These are phyloP conservation scores for Nomada flava DNA, from an alignment of 2,888 invertebrate species.

Conservation along the genomic window DNA sequence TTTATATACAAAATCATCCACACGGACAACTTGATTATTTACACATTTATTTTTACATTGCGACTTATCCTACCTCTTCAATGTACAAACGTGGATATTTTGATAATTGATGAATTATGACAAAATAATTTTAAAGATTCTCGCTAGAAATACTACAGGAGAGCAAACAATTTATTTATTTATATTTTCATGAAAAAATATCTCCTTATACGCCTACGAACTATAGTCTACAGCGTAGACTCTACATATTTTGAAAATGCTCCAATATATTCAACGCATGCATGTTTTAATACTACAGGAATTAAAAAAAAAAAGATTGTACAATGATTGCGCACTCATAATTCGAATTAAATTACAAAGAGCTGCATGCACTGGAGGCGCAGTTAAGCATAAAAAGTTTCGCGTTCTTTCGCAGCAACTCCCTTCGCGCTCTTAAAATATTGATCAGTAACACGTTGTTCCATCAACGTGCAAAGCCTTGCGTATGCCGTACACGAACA, in stretches of 20 bases:
- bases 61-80: neutral
- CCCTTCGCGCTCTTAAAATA: conserved; percentile 26
- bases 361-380: neutral
- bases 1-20: too few species aligned
- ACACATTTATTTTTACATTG: conserved; percentile 11
- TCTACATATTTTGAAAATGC: neutral
- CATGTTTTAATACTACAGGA: neutral
- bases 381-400: neutral
- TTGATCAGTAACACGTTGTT: conserved; percentile 29
- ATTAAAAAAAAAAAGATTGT: neutral
- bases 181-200: neutral
- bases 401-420: neutral
- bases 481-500: neutral
- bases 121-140: neutral
- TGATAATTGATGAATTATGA: neutral
- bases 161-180: neutral
- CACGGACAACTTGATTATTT: neutral
- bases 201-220: neutral
- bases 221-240: neutral
- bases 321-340: neutral
- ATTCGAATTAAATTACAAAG: neutral
- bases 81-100: conserved; percentile 6
- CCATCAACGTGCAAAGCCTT: neutral
- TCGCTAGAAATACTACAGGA: neutral
- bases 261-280: neutral